phyloP scores from a whole-genome alignment of 1,140 invertebrate genomes.

The Drosophila navojoa region DNA sequence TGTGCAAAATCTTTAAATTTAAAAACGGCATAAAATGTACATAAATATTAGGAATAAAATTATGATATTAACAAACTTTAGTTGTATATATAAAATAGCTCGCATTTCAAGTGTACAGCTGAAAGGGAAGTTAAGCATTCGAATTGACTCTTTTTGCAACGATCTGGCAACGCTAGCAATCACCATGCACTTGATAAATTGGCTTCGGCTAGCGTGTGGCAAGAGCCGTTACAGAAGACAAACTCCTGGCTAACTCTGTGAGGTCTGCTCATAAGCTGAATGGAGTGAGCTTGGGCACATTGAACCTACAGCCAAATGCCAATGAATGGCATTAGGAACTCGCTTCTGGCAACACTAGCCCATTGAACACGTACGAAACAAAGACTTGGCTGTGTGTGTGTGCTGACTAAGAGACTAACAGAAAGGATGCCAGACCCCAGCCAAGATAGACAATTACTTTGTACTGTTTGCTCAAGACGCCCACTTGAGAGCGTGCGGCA shows the following conservation, averaged over 20 bases:
- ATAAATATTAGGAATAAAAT: constrained; percentile 1
- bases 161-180: background rate
- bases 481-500: constrained; percentile 24
- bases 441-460: constrained; percentile 54
- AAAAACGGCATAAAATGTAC: constrained; percentile 4
- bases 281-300: constrained; percentile 42
- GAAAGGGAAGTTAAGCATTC: background rate
- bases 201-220: background rate
- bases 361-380: constrained; percentile 70
- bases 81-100: constrained; percentile 4
- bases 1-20: constrained; percentile 20
- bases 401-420: background rate
- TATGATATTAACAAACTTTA: constrained; percentile 1
- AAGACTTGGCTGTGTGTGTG: constrained; percentile 15
- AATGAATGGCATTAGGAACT: background rate
- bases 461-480: constrained; percentile 49
- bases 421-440: constrained; percentile 10
- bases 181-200: constrained; percentile 1
- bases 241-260: background rate
- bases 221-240: background rate
- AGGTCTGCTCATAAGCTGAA: background rate
- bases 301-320: constrained; percentile 42
- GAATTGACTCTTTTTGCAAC: background rate
- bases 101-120: constrained; percentile 56
- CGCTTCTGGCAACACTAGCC: constrained; percentile 40